Evolutionary conservation across 2,113 vertebrate genomes (phyloP).

Genomic region (Sterrhoptilus dennistouni): DNA sequence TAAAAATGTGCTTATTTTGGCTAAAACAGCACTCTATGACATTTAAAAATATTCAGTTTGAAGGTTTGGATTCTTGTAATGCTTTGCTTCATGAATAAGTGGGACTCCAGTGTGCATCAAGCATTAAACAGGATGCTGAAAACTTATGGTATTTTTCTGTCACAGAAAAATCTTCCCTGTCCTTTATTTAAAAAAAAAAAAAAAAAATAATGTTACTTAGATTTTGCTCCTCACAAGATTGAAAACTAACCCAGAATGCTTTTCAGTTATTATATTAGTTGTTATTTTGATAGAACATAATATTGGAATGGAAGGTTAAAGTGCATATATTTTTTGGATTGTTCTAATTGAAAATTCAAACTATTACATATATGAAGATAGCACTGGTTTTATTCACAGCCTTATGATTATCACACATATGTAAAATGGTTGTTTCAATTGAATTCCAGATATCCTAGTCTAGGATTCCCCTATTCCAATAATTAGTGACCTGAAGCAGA

Average conservation of each 20-base stretch:
- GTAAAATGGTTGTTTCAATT: not conserved
- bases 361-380: not conserved
- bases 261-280: not conserved
- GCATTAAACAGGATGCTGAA: not conserved
- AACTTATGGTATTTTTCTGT: not conserved
- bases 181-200: no score
- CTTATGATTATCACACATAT: not conserved
- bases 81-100: not conserved
- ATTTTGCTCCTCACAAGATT: not conserved
- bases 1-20: not conserved
- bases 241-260: not conserved
- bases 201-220: not conserved
- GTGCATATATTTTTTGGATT: not conserved
- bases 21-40: not conserved
- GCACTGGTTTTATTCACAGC: not conserved
- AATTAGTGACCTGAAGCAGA: not conserved
- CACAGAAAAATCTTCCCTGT: not conserved
- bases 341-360: not conserved
- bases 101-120: not conserved
- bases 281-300: not conserved
- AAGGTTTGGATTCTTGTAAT: not conserved
- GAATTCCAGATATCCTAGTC: not conserved
- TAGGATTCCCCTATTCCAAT: not conserved
- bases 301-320: not conserved
- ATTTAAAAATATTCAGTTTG: not conserved